Evolutionary conservation across 2,888 invertebrate species (phyloP).

Genomic region (Platycnemis pennipes): DNA sequence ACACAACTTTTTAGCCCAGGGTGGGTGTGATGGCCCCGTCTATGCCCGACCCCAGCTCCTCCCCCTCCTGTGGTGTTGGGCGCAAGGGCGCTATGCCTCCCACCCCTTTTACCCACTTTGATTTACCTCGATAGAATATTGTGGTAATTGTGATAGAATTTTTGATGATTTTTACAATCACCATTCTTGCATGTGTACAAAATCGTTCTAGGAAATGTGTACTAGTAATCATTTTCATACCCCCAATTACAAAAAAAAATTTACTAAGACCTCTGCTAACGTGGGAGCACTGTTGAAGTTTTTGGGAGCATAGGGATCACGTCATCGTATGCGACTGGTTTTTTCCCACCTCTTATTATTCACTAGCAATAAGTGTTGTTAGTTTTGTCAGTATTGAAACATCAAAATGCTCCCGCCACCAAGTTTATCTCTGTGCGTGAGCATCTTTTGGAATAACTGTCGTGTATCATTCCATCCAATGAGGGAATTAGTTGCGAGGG

Average conservation of each 20-base stretch:
- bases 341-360: conserved; percentile 75
- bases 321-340: conserved; percentile 64
- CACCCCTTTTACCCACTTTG: conserved; percentile 71
- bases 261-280: conserved; percentile 48
- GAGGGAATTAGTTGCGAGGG: conserved; percentile 59
- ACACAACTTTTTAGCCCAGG: conserved; percentile 74
- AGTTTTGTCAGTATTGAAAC: conserved; percentile 80
- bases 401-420: conserved; percentile 62
- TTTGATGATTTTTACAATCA: conserved; percentile 86
- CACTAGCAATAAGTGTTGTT: conserved; percentile 80
- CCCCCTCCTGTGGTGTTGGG: background rate
- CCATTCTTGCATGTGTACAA: conserved; percentile 81
- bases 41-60: background rate
- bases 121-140: conserved; percentile 74
- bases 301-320: conserved; percentile 61
- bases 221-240: conserved; percentile 61
- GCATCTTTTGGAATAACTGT: conserved; percentile 64
- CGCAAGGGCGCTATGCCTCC: conserved; percentile 47
- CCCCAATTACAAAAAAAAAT: conserved; percentile 58
- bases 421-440: conserved; percentile 45
- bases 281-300: conserved; percentile 59
- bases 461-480: conserved; percentile 74
- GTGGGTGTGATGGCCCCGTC: conserved; percentile 69
- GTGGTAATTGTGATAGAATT: conserved; percentile 84
- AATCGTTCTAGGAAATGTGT: conserved; percentile 74